Evolutionary conservation across 1,140 invertebrate genomes (phyloP).

Genomic region (Drosophila kepulauana): DNA sequence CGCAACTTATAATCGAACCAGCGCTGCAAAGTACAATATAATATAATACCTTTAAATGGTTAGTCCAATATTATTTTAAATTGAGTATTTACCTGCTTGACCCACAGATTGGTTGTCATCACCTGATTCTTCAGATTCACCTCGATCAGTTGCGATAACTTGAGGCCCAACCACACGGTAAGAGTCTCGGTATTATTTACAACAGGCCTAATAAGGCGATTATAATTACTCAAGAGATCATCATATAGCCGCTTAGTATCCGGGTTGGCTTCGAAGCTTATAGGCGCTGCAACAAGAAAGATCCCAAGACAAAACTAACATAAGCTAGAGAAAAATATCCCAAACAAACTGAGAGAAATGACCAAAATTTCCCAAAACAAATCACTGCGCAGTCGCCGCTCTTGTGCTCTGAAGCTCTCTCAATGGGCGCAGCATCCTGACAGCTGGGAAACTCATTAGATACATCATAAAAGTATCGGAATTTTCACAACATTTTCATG

Average conservation of each 20-base stretch:
- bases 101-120: slow-evolving; percentile 98
- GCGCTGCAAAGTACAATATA: slow-evolving; percentile 88
- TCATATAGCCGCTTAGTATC: slow-evolving; percentile 96
- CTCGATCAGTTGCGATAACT: slow-evolving; percentile 98
- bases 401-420: slow-evolving; percentile 30
- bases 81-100: slow-evolving; percentile 91
- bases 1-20: slow-evolving; percentile 97
- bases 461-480: slow-evolving; percentile 71
- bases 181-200: slow-evolving; percentile 97
- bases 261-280: slow-evolving; percentile 92
- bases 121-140: slow-evolving; percentile 98
- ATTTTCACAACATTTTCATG: slow-evolving; percentile 59
- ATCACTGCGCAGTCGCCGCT: slow-evolving; percentile 52
- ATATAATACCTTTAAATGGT: neutral
- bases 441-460: slow-evolving; percentile 48
- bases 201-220: slow-evolving; percentile 97
- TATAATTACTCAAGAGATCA: slow-evolving; percentile 97
- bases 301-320: slow-evolving; percentile 50
- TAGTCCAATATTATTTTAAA: neutral
- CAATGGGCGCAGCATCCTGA: slow-evolving; percentile 48
- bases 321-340: slow-evolving; percentile 36
- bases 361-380: slow-evolving; percentile 66
- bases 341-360: slow-evolving; percentile 30
- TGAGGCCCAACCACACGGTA: slow-evolving; percentile 95
- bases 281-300: slow-evolving; percentile 70